These are phyloP conservation scores for Meles meles DNA, from an alignment of 2,113 vertebrate genomes.

Conservation along the genomic window DNA sequence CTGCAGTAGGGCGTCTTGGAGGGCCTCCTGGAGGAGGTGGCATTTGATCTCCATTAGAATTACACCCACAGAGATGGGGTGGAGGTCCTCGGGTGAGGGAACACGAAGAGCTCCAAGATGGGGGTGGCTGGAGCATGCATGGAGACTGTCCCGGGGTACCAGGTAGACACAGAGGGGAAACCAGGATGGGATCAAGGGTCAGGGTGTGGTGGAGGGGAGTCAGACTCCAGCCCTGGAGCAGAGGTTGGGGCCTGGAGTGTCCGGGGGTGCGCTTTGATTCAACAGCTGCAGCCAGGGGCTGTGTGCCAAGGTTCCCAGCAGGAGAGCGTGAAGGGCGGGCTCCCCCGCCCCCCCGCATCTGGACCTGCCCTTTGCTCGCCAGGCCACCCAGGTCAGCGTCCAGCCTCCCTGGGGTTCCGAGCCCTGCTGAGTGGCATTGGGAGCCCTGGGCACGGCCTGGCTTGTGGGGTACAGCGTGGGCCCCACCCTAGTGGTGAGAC, in stretches of 20 bases:
- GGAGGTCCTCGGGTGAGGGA: background rate
- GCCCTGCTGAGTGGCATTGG: background rate
- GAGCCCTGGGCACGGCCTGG: accelerated
- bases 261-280: background rate
- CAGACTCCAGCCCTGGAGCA: background rate
- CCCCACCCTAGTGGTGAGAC: background rate
- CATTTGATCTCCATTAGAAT: background rate
- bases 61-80: background rate
- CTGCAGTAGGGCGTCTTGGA: background rate
- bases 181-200: no score
- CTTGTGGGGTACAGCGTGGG: background rate
- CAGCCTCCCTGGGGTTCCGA: background rate
- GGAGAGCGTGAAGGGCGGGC: no score
- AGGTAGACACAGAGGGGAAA: background rate
- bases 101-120: accelerated
- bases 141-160: background rate
- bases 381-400: background rate
- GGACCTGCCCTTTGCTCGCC: accelerated
- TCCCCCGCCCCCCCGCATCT: no score
- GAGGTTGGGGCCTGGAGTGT: background rate
- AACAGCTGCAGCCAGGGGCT: background rate
- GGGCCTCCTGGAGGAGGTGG: background rate
- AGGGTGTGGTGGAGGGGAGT: no score
- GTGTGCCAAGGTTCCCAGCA: background rate
- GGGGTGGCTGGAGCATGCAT: background rate